Conservation (phyloP, 1,140 invertebrate genomes). For the Hyles euphorbiae region DNA sequence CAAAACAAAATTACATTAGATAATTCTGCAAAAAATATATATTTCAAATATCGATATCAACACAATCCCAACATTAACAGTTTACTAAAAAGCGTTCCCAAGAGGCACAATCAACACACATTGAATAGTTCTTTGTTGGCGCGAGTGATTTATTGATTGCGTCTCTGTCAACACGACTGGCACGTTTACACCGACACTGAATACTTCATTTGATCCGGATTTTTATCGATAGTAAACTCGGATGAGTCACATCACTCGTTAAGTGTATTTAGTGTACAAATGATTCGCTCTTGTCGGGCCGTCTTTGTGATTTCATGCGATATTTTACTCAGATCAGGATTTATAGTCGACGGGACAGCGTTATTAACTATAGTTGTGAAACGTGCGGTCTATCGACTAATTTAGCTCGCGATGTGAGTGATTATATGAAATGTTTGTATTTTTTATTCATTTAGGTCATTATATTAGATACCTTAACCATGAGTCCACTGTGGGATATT, state of each 20-base stretch:
- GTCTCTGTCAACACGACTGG: conserved; percentile 70
- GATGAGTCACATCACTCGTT: conserved; percentile 71
- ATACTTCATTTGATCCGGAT: conserved; percentile 75
- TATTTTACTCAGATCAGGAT: background rate
- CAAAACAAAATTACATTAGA: background rate
- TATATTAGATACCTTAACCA: too few relatives aligned
- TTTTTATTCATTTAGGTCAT: too few relatives aligned
- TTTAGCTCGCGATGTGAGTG: too few relatives aligned
- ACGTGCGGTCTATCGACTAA: too few relatives aligned
- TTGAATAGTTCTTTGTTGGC: conserved; percentile 67
- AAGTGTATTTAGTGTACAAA: conserved; percentile 70
- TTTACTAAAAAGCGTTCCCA: conserved; percentile 63
- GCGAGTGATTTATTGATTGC: conserved; percentile 73
- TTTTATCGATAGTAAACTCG: conserved; percentile 69
- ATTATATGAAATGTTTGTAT: too few relatives aligned
- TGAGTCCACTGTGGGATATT: too few relatives aligned
- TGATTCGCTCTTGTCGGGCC: conserved; percentile 41
- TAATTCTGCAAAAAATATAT: background rate
- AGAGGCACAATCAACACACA: conserved; percentile 73
- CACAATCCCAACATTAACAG: conserved; percentile 39
- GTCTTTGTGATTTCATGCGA: conserved; percentile 28
- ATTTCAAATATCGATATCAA: conserved; percentile 31
- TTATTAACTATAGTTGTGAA: too few relatives aligned
- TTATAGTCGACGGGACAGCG: too few relatives aligned
- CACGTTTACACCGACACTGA: conserved; percentile 56